Evolutionary conservation across 2,888 invertebrate species (phyloP).

Genomic region (Standfussiana lucernea): DNA sequence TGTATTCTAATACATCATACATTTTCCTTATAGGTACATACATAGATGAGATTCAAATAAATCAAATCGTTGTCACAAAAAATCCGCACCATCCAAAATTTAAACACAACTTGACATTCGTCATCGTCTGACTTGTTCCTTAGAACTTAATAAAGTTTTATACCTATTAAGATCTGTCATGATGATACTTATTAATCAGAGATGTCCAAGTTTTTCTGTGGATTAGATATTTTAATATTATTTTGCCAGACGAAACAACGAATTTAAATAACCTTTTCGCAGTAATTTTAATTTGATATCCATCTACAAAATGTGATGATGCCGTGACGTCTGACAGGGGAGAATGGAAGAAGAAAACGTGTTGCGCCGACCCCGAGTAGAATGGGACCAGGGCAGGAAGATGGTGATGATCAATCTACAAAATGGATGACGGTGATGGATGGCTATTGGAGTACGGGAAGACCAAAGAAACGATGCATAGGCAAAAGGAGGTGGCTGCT

Average conservation of each 20-base stretch:
- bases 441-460: neutral
- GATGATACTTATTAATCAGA: constrained; percentile 18
- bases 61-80: constrained; percentile 15
- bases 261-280: neutral
- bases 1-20: neutral
- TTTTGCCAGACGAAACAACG: neutral
- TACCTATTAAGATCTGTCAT: constrained; percentile 3
- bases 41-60: neutral
- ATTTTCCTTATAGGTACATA: constrained; percentile 33
- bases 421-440: neutral
- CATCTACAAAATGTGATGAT: neutral
- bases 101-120: constrained; percentile 20
- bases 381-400: neutral
- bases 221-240: neutral
- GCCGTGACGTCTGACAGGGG: neutral
- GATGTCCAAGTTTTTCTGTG: neutral
- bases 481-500: neutral
- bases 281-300: neutral
- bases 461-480: neutral
- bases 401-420: neutral
- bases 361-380: neutral
- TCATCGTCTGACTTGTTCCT: constrained; percentile 27
- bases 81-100: constrained; percentile 17
- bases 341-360: neutral
- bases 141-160: constrained; percentile 10